phyloP scores from a whole-genome alignment of 2,888 invertebrate genomes.

The Augiades crinisus region DNA sequence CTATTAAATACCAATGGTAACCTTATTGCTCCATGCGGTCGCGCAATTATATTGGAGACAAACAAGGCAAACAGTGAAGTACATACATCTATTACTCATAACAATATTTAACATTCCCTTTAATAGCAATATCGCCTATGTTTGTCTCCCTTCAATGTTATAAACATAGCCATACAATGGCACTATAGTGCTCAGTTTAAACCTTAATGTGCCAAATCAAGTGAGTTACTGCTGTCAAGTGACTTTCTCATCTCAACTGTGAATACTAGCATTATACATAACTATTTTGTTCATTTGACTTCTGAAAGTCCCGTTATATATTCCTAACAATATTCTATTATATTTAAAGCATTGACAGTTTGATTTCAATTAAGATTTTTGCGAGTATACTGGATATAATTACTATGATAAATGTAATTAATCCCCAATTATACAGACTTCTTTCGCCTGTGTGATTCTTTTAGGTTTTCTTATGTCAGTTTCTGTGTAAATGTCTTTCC shows the following conservation, averaged over 20 bases:
- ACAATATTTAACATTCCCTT: neutral
- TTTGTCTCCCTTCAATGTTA: conserved; percentile 16
- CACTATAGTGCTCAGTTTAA: conserved; percentile 31
- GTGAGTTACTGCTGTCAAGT: conserved; percentile 29
- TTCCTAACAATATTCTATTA: neutral
- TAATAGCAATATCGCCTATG: conserved; percentile 27
- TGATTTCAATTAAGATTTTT: conserved; percentile 6
- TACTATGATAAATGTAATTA: no score
- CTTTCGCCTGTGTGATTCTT: no score
- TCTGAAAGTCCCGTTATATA: neutral
- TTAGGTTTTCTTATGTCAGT: no score
- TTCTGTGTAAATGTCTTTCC: no score
- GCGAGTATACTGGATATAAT: no score
- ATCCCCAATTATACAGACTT: no score
- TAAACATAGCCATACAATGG: conserved; percentile 24
- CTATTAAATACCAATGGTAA: no score
- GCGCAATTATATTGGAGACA: conserved; percentile 28
- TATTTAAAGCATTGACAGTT: neutral
- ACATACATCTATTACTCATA: no score
- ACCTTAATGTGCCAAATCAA: conserved; percentile 31
- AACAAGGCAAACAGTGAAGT: conserved; percentile 28
- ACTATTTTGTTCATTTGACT: conserved; percentile 1
- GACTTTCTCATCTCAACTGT: conserved; percentile 29
- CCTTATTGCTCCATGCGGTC: conserved; percentile 29
- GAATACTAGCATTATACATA: conserved; percentile 28